phyloP scores from a whole-genome alignment of 2,888 invertebrate species.

The Mactromeris polynyma region DNA sequence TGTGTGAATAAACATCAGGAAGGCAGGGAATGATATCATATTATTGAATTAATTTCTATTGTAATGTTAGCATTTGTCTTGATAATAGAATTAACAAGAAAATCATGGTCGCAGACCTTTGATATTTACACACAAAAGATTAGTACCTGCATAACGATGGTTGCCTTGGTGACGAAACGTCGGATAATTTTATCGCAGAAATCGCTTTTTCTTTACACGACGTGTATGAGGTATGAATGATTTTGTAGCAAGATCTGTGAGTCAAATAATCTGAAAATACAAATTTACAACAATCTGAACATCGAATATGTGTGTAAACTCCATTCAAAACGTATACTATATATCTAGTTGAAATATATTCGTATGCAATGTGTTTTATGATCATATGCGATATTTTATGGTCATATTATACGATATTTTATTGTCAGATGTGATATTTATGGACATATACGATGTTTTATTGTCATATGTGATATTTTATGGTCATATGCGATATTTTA shows the following conservation, averaged over 20 bases:
- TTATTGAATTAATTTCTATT: neutral
- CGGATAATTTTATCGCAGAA: constrained; percentile 18
- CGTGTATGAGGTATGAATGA: constrained; percentile 42
- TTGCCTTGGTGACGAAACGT: neutral
- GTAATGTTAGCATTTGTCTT: neutral
- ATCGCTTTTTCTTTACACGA: constrained; percentile 57
- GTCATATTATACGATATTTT: too few species aligned
- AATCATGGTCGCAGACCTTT: neutral
- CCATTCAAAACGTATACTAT: too few species aligned
- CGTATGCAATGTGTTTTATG: too few species aligned
- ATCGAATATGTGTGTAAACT: too few species aligned
- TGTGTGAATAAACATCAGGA: neutral
- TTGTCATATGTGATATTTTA: too few species aligned
- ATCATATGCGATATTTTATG: too few species aligned
- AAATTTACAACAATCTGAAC: too few species aligned
- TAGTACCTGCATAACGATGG: constrained; percentile 9
- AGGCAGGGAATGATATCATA: neutral
- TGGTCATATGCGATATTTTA: too few species aligned
- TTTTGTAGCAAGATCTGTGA: constrained; percentile 58
- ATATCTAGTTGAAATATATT: too few species aligned
- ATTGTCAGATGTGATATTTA: too few species aligned
- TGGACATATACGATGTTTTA: too few species aligned
- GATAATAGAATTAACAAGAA: neutral
- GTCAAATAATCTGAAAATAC: constrained; percentile 53
- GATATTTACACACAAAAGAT: neutral